Evolutionary conservation across 2,797 vertebrate species (phyloP), one percentile per base, ranked within the genome.

Genomic region (Ctenopoma kingsleyae): DNA sequence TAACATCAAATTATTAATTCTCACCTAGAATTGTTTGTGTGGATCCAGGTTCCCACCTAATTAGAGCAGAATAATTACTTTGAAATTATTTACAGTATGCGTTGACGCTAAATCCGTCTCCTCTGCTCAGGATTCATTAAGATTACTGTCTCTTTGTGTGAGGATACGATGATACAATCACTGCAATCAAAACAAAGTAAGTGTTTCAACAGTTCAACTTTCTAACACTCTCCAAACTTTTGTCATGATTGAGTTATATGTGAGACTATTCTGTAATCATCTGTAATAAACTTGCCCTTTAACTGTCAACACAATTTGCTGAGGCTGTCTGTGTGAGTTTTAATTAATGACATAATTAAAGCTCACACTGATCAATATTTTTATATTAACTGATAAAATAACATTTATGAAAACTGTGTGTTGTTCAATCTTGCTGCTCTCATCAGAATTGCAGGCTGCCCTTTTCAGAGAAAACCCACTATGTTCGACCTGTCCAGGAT

Each of bases 41-140:
- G 84, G 78, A 84, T 76, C 30, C 73, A 83, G 79, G 79, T 83
- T 90, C 68, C 50, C 44, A 27, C 61, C 80, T 92, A 94, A 94
- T 94, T 91, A 90, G 86, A 78, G 65, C 83, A 85, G 81, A 79
- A 86, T 93, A 94, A 94, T 94, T 91, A 92, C 68, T 77, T 73
- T 76, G 67, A 85, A 74, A 90, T 84, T 90, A 69, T 87, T 89
- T 82, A 47, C 44, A 20, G 44, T 47, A 82, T 62, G 66, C 82
- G 77, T 89, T 90, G 80, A 84, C 16, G 75, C 63, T 59, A 74
- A 63, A 91, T 88, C 61, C 71, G 76, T 65, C 50, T 62, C 2
- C 48, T 70, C 12, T 30, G 67, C 71, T 59, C 20, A 48, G 64
- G 68, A 76, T 81, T 89, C 86, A 85, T 90, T 90, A 91, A 70